These are phyloP conservation scores for Erpobdella octoculata DNA, from an alignment of 2,888 invertebrate species.

Conservation along the genomic window DNA sequence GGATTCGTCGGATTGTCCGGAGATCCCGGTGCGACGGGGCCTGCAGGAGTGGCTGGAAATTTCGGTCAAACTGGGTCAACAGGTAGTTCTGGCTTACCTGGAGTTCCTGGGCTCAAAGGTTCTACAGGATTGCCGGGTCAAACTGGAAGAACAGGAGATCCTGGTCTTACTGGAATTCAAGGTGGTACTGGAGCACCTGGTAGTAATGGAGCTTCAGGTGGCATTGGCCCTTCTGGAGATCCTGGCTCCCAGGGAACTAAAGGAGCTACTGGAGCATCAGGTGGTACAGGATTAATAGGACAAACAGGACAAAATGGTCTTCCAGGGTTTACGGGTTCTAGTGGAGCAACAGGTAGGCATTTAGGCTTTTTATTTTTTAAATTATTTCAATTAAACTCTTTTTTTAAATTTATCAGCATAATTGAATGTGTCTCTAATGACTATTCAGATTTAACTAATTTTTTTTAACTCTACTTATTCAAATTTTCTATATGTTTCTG, in stretches of 20 bases:
- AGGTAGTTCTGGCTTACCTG: conserved; percentile 25
- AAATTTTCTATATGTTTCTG: no score
- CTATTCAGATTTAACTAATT: no score
- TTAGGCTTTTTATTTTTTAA: no score
- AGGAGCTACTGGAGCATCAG: not conserved
- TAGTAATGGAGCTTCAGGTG: conserved; percentile 13
- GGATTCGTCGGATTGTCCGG: not conserved
- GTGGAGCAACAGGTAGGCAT: not conserved
- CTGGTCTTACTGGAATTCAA: not conserved
- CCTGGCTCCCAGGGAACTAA: not conserved
- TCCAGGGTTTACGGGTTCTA: not conserved
- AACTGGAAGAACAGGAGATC: conserved; percentile 5
- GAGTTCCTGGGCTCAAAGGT: conserved; percentile 20
- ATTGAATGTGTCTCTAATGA: no score
- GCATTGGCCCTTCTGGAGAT: conserved; percentile 12
- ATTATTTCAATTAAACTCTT: no score
- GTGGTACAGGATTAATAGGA: conserved; percentile 34
- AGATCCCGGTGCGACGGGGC: not conserved
- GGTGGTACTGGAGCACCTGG: conserved; percentile 23
- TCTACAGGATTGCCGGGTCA: conserved; percentile 23
- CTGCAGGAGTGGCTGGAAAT: not conserved
- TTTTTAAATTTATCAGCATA: no score
- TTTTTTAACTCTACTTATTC: no score
- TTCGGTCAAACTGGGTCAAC: conserved; percentile 31
- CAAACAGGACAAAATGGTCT: not conserved